Percentiles rank a stretch among this genome's conserved stretches.
phyloP scores from a whole-genome alignment of 2,113 vertebrate genomes.

The Pelecanus crispus region DNA sequence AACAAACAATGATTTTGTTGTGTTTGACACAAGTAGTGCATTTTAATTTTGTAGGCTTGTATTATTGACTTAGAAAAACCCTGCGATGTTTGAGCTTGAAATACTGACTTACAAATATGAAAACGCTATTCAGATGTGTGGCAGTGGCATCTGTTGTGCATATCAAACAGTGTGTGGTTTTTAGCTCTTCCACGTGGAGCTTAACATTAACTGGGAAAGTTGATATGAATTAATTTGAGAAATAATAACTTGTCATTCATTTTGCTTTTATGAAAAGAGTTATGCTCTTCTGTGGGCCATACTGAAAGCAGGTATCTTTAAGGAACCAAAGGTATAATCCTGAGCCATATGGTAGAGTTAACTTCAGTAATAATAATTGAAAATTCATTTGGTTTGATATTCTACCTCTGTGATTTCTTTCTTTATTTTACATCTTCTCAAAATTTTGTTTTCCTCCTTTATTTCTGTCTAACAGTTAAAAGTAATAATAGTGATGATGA shows the following conservation, averaged over 20 bases:
- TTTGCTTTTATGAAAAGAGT: conserved; percentile 3
- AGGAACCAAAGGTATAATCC: background rate
- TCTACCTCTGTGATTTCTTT: background rate
- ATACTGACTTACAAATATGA: conserved; percentile 58
- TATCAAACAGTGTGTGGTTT: conserved; percentile 65
- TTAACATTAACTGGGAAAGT: conserved; percentile 45
- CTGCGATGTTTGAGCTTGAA: conserved; percentile 54
- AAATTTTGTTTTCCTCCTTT: background rate
- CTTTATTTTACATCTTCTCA: background rate
- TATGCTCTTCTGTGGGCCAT: background rate
- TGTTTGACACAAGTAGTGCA: conserved; percentile 75
- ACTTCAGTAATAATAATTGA: background rate
- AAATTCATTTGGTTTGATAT: background rate
- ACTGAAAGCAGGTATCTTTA: background rate
- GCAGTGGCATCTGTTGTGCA: conserved; percentile 67
- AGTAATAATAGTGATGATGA: background rate
- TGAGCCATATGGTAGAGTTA: background rate
- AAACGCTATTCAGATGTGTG: conserved; percentile 52
- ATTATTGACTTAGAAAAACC: conserved; percentile 62
- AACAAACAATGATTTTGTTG: conserved; percentile 79
- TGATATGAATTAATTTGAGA: conserved; percentile 64
- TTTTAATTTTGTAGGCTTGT: conserved; percentile 75
- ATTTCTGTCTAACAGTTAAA: background rate
- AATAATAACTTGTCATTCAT: conserved; percentile 39
- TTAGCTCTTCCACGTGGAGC: conserved; percentile 53